A percentile compares a stretch with the other conserved stretches of the same genome.
Conservation (phyloP, 2,113 vertebrate genomes). For the Sigmodon hispidus region DNA sequence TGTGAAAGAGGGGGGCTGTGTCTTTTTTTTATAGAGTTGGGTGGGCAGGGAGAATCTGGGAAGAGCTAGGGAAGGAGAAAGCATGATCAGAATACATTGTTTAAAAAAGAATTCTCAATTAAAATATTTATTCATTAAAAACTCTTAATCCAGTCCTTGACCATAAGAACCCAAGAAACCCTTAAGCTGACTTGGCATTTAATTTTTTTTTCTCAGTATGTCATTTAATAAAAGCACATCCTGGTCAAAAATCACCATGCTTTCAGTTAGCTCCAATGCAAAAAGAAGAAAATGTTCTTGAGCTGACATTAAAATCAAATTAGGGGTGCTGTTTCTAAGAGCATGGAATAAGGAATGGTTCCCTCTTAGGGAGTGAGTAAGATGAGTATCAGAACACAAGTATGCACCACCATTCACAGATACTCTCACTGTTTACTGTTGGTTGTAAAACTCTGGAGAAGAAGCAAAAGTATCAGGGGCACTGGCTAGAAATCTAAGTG, state of each 20-base stretch:
- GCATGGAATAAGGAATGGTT: constrained; percentile 10
- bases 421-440: not conserved
- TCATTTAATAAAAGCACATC: constrained; percentile 49
- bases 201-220: constrained; percentile 43
- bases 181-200: not conserved
- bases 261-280: constrained; percentile 10
- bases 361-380: not conserved
- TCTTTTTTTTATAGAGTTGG: not conserved
- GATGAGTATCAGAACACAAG: constrained; percentile 12
- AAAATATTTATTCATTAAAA: not conserved
- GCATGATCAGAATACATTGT: not conserved
- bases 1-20: not conserved
- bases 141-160: not conserved
- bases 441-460: not conserved
- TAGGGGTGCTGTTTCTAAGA: constrained; percentile 23
- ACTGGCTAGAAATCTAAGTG: not conserved
- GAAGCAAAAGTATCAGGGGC: not conserved
- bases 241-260: constrained; percentile 19
- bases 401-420: not conserved
- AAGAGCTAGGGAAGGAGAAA: not conserved
- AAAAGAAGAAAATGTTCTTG: constrained; percentile 37
- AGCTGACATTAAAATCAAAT: constrained; percentile 54
- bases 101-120: not conserved
- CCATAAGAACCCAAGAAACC: not conserved
- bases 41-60: not conserved